Conservation (phyloP, 2,888 invertebrate genomes). For the Atrina japonica region DNA sequence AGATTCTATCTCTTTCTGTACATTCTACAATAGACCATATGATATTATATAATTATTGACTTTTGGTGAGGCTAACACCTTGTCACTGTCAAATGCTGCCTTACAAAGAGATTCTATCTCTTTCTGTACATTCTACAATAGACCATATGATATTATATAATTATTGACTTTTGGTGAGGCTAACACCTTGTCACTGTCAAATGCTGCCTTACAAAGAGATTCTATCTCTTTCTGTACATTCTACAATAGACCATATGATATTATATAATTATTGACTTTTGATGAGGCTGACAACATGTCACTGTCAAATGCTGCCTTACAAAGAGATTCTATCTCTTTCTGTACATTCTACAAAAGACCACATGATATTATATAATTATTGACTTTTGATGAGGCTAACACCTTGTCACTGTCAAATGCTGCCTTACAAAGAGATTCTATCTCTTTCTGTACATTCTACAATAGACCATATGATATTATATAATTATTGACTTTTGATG, state of each 20-base stretch:
- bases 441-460: conserved; percentile 92
- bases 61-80: no score
- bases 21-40: conserved; percentile 83
- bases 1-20: conserved; percentile 94
- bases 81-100: conserved; percentile 95
- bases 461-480: conserved; percentile 3
- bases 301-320: conserved; percentile 94
- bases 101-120: conserved; percentile 94
- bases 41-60: no score
- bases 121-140: conserved; percentile 88
- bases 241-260: conserved; percentile 75
- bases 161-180: no score
- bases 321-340: conserved; percentile 94
- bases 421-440: conserved; percentile 92
- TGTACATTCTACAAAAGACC: conserved; percentile 86
- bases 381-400: no score
- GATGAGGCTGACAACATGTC: no score
- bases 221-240: conserved; percentile 95
- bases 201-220: conserved; percentile 93
- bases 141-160: not conserved
- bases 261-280: no score
- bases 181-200: conserved; percentile 91
- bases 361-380: not conserved
- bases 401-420: conserved; percentile 96
- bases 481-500: no score